These are phyloP conservation scores for Crenuchus spilurus DNA, from an alignment of 2,797 vertebrate genomes.

Conservation along the genomic window DNA sequence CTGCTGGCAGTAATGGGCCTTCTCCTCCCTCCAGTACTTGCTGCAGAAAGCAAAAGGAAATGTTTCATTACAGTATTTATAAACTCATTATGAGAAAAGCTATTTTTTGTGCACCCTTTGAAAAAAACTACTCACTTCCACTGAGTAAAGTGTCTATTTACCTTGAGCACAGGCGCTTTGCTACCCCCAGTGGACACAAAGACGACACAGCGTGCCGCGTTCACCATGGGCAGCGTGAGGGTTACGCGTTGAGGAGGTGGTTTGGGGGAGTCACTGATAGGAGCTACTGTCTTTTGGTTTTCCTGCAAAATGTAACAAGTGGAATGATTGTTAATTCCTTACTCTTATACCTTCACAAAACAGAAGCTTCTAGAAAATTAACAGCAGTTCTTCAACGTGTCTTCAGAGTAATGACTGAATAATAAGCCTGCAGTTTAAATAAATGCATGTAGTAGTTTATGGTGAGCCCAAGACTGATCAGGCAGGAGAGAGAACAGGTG, in stretches of 20 bases:
- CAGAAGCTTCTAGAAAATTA: too few species aligned
- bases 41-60: slow-evolving; percentile 56
- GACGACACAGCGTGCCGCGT: slow-evolving; percentile 83
- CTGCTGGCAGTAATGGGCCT: slow-evolving; percentile 79
- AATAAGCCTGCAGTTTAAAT: background rate
- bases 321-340: background rate
- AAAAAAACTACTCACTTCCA: too few species aligned
- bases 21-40: slow-evolving; percentile 85
- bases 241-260: slow-evolving; percentile 88
- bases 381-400: too few species aligned
- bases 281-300: slow-evolving; percentile 82
- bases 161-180: slow-evolving; percentile 89
- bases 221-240: slow-evolving; percentile 87
- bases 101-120: too few species aligned
- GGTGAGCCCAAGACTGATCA: background rate
- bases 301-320: slow-evolving; percentile 81
- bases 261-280: slow-evolving; percentile 90
- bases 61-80: background rate
- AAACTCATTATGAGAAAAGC: too few species aligned
- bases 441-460: background rate
- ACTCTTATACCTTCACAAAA: background rate
- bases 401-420: background rate
- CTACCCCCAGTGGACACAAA: slow-evolving; percentile 89
- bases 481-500: too few species aligned
- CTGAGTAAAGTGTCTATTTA: too few species aligned